Conservation (phyloP, 2,113 vertebrate species). For the Danio rerio region DNA sequence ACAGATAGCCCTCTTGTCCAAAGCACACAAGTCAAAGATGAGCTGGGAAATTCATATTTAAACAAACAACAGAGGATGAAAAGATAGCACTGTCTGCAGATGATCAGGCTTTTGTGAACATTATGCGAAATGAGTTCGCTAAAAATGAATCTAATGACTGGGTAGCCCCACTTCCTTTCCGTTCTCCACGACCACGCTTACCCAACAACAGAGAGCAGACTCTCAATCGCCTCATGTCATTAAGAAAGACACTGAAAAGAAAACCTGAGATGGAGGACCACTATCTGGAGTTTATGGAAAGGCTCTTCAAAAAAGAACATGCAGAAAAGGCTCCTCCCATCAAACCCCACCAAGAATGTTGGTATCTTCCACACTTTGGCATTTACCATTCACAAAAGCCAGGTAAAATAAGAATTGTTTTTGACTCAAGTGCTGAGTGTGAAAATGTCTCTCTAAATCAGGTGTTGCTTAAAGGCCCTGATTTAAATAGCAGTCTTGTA, state of each 20-base stretch:
- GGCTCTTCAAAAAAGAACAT: neutral
- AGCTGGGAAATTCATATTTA: neutral
- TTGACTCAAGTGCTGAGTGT: neutral
- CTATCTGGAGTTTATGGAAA: neutral
- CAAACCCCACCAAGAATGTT: neutral
- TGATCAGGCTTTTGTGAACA: neutral
- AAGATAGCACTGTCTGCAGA: neutral
- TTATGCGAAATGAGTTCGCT: neutral
- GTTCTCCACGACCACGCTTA: neutral
- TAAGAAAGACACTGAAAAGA: neutral
- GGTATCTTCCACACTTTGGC: slow-evolving; percentile 38
- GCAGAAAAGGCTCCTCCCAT: neutral
- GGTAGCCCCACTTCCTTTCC: neutral
- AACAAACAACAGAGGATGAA: neutral
- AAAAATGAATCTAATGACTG: neutral
- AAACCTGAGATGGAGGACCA: neutral
- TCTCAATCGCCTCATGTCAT: neutral
- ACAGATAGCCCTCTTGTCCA: neutral
- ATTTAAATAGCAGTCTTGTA: neutral
- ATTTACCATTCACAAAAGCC: slow-evolving; percentile 36
- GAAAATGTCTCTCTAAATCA: neutral
- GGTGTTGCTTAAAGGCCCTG: neutral
- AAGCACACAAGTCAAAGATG: neutral
- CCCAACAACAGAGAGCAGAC: neutral
- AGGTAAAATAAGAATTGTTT: neutral